Evolutionary conservation across 2,888 invertebrate genomes (phyloP).

Genomic region (Nycteola revayana): DNA sequence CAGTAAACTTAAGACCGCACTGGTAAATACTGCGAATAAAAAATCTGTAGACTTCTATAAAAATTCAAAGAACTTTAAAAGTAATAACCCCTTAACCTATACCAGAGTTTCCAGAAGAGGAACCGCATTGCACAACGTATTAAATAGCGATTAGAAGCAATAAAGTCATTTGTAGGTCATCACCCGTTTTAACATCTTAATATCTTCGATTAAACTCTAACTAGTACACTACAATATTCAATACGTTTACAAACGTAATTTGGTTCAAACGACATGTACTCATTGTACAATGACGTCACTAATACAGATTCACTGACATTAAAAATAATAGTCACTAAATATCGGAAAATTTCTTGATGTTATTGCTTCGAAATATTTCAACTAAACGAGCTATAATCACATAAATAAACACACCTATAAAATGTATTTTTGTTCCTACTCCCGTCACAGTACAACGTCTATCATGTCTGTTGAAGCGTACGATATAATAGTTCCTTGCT

Average conservation of each 20-base stretch:
- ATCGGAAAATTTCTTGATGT: conserved; percentile 12
- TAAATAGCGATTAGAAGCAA: no score
- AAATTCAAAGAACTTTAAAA: no score
- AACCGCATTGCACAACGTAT: no score
- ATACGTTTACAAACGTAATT: conserved; percentile 14
- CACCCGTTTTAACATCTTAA: no score
- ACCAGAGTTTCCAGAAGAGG: no score
- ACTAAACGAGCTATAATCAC: conserved; percentile 16
- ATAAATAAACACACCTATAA: conserved; percentile 24
- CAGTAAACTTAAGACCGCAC: no score
- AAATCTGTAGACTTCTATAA: no score
- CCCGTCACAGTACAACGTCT: conserved; percentile 10
- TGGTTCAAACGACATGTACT: conserved; percentile 12
- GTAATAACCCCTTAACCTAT: no score
- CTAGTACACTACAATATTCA: conserved; percentile 18
- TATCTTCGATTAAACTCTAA: no score
- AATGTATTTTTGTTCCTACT: conserved; percentile 20
- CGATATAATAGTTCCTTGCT: conserved; percentile 9
- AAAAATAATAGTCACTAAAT: conserved; percentile 12
- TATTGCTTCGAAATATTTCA: conserved; percentile 11
- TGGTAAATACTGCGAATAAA: no score
- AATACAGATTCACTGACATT: conserved; percentile 9
- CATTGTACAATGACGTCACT: conserved; percentile 18
- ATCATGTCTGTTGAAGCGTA: conserved; percentile 10
- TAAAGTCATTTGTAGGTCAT: no score